Evolutionary conservation across 2,113 vertebrate genomes (phyloP), one percentile per base, ranked within the genome.

Genomic region (Corythornis vintsioides): DNA sequence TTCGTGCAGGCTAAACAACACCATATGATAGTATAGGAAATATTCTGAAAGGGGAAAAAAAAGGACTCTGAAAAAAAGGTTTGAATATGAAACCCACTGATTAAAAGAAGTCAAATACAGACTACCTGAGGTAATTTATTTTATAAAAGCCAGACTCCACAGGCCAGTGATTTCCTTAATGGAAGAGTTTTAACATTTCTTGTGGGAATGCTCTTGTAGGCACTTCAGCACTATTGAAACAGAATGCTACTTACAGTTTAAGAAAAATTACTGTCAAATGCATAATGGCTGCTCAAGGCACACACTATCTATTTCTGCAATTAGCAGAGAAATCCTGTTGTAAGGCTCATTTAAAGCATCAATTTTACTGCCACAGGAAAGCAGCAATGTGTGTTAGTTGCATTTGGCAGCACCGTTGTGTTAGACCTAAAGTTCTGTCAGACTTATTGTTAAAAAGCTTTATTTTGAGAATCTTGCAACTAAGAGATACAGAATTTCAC

Each of bases 261-360:
- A 93, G 63, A 95, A 96, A 97, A 95, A 95, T 85, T 87, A 64
- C 84, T 88, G 92, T 93, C 86, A 82, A 95, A 95, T 91, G 85
- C 96, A 95, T 96, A 96, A 94, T 94, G 81, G 48, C 70, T 94
- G 78, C 53, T 94, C 74, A 92, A 95, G 92, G 90, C 91, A 64
- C 80, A 94, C 47, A 29, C 66, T 97, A 96, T 96, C 93, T 96
- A 94, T 95, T 96, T 95, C 83, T 94, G 80, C 95, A 97, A 96
- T 97, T 96, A 97, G 69, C 7, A 82, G 85, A 95, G 83, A 97
- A 87, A 75, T 79, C n/a, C 50, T 84, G 31, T 92, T 93, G 84
- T 90, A 96, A 88, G 55, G 95, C 90, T 96, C 64, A 89, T 94
- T 96, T 97, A 81, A 93, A 96, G 76, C 71, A 95, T 83, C 77